Evolutionary conservation across 2,113 vertebrate species (phyloP), one percentile per base, ranked within the genome.

Genomic region (Sterrhoptilus dennistouni): DNA sequence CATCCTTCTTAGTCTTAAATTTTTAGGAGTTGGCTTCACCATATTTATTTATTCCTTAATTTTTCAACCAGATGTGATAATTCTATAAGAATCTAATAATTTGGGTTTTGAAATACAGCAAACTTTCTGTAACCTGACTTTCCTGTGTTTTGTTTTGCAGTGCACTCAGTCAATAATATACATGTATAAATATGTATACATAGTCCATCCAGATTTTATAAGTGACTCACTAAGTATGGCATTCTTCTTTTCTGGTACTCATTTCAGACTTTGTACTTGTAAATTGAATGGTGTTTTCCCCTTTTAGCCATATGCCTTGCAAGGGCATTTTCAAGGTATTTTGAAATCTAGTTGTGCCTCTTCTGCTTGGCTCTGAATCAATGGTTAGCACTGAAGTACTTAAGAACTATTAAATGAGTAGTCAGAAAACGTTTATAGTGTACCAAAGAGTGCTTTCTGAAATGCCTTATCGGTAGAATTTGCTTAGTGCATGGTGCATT

Each of bases 151-250:
- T 86, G 7, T 77, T 80, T 74, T 74, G 38, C 42, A 61, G 6
- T n/a, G 14, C 2, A 6, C 14, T 92, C 18, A 44, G 0, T 69
- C 33, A 56, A 4, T 81, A 74, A 40, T 60, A 18, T 17, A 23
- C 14, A 4, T 18, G 2, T 96, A 33, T 63, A 70, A 50, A 84
- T 65, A n/a, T 0, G 0, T 92, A 27, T 7, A 8, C 5, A 10
- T 38, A 33, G 47, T 44, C 72, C 29, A 74, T 63, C 14, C 47
- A 52, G 2, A 35, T 72, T 83, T 77, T 56, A 23, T 38, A 83
- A 89, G 24, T 50, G 6, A 38, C 13, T 52, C 11, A 19, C 7
- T 66, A 63, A 64, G 35, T 72, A 54, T 22, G 23, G 3, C 13
- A 25, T 74, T 77, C 4, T 70, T 80, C 7, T 63, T 84, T 81